Evolutionary conservation across 2,797 vertebrate species (phyloP), one percentile per base, ranked within the genome.

Genomic region (Falco biarmicus): DNA sequence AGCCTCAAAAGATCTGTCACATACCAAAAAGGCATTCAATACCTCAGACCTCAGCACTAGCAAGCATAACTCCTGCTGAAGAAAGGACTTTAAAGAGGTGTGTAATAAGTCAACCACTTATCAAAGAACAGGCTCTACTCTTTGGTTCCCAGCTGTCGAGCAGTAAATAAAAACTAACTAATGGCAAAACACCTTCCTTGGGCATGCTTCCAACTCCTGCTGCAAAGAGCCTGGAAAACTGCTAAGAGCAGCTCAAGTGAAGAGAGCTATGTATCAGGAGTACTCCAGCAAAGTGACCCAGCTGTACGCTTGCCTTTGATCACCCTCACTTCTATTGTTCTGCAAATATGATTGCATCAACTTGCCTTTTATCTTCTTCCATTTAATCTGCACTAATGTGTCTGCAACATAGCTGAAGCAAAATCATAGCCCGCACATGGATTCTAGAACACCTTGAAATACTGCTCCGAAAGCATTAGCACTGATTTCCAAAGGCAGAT

Each of bases 301-400:
- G 64, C 15, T 2, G 0, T 32, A 11, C 26, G 63, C 50, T 79
- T 82, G 48, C 59, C 88, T 96, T 94, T 94, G 90, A 94, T 94
- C 70, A 41, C 29, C 89, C 57, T 60, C 66, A 63, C 34, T 57
- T 93, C 70, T 60, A 48, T 66, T 82, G 77, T 90, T 66, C 74
- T 70, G 56, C 57, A 95, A 87, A 92, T 70, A 69, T 7, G 59
- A 94, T 63, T 87, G 50, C 47, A 88, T 31, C 61, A 51, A 69
- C 80, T 86, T 91, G 61, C 65, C 88, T 95, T 95, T 94, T 94
- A 94, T 93, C 92, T 79, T 96, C 43, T 66, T 79, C 47, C 76
- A 84, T 87, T 92, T 92, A 92, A 84, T 84, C 92, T 94, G 47
- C 34, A 73, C 74, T 94, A 82, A 76, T 48, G 39, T 56, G 39